Evolutionary conservation across 2,888 invertebrate species (phyloP).

Genomic region (Polietes domitor): DNA sequence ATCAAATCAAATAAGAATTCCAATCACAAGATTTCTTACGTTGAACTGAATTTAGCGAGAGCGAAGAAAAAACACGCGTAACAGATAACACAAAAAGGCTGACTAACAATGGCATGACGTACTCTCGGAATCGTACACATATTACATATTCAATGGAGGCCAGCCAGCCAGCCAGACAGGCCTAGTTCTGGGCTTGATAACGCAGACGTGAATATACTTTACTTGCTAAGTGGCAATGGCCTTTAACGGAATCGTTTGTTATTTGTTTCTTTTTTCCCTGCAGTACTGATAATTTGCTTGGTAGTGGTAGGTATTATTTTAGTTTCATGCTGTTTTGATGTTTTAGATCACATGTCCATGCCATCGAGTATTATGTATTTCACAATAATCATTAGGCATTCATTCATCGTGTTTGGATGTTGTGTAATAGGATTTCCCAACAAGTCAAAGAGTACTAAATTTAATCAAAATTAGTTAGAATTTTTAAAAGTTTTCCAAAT

Average conservation of each 20-base stretch:
- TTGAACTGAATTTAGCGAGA: not conserved
- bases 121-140: not conserved
- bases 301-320: not conserved
- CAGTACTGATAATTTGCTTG: slow-evolving; percentile 4
- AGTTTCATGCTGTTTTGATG: not conserved
- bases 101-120: not conserved
- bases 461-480: too few relatives aligned
- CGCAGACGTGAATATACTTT: not conserved
- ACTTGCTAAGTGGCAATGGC: not conserved
- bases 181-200: slow-evolving; percentile 13
- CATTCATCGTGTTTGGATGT: slow-evolving; percentile 10
- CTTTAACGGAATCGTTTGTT: not conserved
- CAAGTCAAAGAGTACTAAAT: too few relatives aligned
- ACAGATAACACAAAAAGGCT: not conserved
- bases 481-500: too few relatives aligned
- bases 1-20: not conserved
- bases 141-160: not conserved
- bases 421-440: too few relatives aligned
- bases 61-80: not conserved
- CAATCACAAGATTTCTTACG: not conserved
- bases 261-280: not conserved
- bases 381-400: not conserved
- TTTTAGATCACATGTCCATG: slow-evolving; percentile 53
- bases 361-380: slow-evolving; percentile 1
- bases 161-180: not conserved